These are phyloP conservation scores for Sapajus apella DNA, from an alignment of 2,113 vertebrate genomes.

Conservation along the genomic window DNA sequence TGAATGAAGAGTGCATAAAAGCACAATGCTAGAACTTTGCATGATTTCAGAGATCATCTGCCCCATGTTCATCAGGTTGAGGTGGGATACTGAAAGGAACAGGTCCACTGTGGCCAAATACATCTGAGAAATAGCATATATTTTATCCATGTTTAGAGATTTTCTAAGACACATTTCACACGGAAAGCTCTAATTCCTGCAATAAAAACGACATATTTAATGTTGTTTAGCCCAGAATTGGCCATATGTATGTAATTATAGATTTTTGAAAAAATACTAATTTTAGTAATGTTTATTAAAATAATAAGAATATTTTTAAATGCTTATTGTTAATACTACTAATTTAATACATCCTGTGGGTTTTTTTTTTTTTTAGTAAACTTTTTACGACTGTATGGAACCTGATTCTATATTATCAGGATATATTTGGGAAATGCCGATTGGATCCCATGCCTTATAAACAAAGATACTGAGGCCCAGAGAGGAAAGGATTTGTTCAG, in stretches of 20 bases:
- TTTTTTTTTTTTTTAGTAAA: background rate
- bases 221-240: background rate
- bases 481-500: background rate
- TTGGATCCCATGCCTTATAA: slow-evolving; percentile 5
- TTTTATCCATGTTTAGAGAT: background rate
- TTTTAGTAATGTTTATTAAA: slow-evolving; percentile 14
- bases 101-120: background rate
- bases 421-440: background rate
- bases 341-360: background rate
- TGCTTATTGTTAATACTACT: slow-evolving; percentile 6
- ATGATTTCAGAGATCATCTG: background rate
- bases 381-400: background rate
- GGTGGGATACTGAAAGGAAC: background rate
- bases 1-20: background rate
- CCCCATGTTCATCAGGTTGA: background rate
- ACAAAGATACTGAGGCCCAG: slow-evolving; percentile 2
- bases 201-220: background rate
- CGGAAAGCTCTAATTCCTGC: background rate
- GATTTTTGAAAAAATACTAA: slow-evolving; percentile 26
- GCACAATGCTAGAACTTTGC: too few relatives aligned
- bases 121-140: background rate
- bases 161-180: background rate
- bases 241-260: background rate
- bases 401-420: background rate
- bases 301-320: slow-evolving; percentile 21